Conservation (phyloP, 2,888 invertebrate genomes). For the Sussaba pulchella region DNA sequence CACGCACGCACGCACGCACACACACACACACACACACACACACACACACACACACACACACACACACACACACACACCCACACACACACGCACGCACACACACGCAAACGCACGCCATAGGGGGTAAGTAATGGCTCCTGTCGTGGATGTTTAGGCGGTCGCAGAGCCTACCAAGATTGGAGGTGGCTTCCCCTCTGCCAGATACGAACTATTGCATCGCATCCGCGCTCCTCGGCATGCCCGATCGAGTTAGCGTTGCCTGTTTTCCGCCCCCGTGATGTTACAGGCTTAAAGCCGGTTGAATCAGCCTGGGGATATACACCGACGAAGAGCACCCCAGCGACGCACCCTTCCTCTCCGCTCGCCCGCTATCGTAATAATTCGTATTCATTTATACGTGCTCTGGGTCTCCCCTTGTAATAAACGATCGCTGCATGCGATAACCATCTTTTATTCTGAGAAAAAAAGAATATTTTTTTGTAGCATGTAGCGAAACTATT, state of each 20-base stretch:
- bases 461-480: neutral
- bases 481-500: neutral
- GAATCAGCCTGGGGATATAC: conserved; percentile 35
- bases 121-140: conserved; percentile 79
- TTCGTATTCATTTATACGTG: conserved; percentile 73
- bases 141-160: conserved; percentile 79
- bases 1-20: neutral
- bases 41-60: neutral
- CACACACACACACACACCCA: neutral
- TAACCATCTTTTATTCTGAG: neutral
- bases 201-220: conserved; percentile 80
- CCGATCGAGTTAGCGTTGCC: conserved; percentile 79
- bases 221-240: conserved; percentile 77
- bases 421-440: neutral
- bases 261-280: conserved; percentile 62
- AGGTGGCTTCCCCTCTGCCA: conserved; percentile 78
- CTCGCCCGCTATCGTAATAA: conserved; percentile 70
- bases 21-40: too few relatives aligned
- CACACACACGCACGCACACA: neutral
- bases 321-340: conserved; percentile 40
- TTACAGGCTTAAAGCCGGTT: conserved; percentile 53
- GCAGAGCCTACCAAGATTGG: conserved; percentile 76
- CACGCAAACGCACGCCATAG: conserved; percentile 17
- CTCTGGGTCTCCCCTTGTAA: neutral
- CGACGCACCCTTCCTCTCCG: conserved; percentile 41